These are phyloP conservation scores for Rhabdornis inornatus DNA, from an alignment of 2,113 vertebrate species.

Conservation along the genomic window DNA sequence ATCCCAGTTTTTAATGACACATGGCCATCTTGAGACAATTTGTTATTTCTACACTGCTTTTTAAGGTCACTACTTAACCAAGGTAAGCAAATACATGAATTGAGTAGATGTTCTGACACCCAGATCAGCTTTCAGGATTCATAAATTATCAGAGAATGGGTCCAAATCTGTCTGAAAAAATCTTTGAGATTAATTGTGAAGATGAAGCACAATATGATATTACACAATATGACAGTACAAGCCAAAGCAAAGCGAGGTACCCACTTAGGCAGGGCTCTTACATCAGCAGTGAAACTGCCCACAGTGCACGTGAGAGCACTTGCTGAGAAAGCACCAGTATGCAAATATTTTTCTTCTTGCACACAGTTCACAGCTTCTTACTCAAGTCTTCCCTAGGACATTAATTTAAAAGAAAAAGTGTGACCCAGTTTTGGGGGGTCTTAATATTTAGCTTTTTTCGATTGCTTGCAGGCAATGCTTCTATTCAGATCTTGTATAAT, in stretches of 20 bases:
- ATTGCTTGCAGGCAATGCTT: neutral
- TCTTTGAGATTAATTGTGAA: neutral
- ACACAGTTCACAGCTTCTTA: neutral
- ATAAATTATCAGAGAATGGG: neutral
- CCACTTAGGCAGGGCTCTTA: neutral
- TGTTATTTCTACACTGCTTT: neutral
- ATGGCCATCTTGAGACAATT: neutral
- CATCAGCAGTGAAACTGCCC: neutral
- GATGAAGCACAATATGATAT: neutral
- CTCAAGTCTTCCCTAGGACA: neutral
- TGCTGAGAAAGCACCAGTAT: neutral
- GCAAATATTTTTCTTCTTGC: neutral
- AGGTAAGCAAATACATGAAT: neutral
- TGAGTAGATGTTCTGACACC: neutral
- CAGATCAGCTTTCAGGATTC: neutral
- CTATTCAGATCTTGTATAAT: neutral
- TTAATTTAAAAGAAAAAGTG: neutral
- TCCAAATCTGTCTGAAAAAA: neutral
- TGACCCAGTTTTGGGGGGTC: neutral
- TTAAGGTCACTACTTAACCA: neutral
- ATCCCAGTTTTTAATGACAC: neutral
- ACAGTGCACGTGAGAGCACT: neutral
- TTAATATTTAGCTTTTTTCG: neutral
- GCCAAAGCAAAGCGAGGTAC: neutral
- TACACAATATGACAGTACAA: neutral